phyloP scores from a whole-genome alignment of 2,888 invertebrate species.

The Drosophila multiciliata region DNA sequence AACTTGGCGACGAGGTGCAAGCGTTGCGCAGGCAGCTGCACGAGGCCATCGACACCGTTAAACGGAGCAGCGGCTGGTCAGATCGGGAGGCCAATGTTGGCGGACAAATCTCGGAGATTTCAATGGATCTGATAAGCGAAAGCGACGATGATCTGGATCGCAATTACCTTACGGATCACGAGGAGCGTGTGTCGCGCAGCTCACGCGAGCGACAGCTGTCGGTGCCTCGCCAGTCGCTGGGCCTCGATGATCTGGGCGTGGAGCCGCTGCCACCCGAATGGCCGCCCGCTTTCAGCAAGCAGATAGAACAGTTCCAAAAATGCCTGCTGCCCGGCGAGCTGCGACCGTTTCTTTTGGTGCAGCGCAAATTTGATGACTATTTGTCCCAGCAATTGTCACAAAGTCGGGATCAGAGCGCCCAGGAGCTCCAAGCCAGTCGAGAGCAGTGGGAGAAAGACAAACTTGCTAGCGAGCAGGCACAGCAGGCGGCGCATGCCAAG shows the following conservation, averaged over 20 bases:
- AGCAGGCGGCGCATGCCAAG: slow-evolving; percentile 88
- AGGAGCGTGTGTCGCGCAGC: slow-evolving; percentile 80
- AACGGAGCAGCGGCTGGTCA: slow-evolving; percentile 73
- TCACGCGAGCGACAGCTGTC: slow-evolving; percentile 82
- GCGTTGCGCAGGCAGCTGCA: slow-evolving; percentile 85
- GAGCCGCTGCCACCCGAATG: slow-evolving; percentile 54
- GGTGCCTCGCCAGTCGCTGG: slow-evolving; percentile 63
- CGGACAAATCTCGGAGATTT: slow-evolving; percentile 84
- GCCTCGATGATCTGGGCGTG: slow-evolving; percentile 44
- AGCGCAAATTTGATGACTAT: slow-evolving; percentile 87
- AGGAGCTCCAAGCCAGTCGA: slow-evolving; percentile 79
- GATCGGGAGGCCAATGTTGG: slow-evolving; percentile 83
- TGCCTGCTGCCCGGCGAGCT: slow-evolving; percentile 83
- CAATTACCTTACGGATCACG: slow-evolving; percentile 81
- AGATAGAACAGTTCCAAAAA: slow-evolving; percentile 84
- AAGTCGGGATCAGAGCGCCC: slow-evolving; percentile 83
- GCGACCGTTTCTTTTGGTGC: slow-evolving; percentile 84
- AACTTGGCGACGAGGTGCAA: slow-evolving; percentile 87
- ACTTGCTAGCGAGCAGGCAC: slow-evolving; percentile 87
- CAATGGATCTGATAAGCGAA: slow-evolving; percentile 85
- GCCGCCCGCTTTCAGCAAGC: slow-evolving; percentile 81
- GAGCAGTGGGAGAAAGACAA: slow-evolving; percentile 87
- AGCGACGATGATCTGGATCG: slow-evolving; percentile 84
- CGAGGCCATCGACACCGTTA: slow-evolving; percentile 84
- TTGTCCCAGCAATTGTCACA: slow-evolving; percentile 86